Percentiles rank a stretch among this genome's conserved stretches.
These are phyloP conservation scores for Galaxias olidus DNA, from an alignment of 2,797 vertebrate genomes.

Conservation along the genomic window DNA sequence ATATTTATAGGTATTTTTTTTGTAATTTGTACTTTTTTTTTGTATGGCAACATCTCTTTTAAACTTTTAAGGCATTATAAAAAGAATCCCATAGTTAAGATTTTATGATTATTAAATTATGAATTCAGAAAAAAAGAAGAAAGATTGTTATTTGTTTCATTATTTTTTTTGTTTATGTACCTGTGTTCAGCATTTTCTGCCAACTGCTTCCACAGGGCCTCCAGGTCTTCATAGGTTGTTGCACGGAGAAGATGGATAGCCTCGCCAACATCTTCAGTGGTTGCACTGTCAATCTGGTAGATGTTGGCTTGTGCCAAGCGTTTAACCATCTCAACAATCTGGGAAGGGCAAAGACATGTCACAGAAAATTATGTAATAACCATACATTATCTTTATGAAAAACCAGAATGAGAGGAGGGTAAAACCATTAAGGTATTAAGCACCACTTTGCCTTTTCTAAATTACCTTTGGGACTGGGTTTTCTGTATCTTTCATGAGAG, in stretches of 20 bases:
- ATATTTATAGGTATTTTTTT: no score
- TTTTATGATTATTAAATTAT: background rate
- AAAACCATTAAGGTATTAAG: background rate
- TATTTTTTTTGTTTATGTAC: conserved; percentile 61
- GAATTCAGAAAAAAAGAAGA: background rate
- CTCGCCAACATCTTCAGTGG: conserved; percentile 71
- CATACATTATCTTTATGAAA: background rate
- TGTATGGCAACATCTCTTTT: no score
- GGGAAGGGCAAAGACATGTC: conserved; percentile 15
- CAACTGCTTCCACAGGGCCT: conserved; percentile 76
- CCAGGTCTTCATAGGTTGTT: conserved; percentile 64
- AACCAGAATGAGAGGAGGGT: background rate
- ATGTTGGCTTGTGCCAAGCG: conserved; percentile 73
- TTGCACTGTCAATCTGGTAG: conserved; percentile 68
- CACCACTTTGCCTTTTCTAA: background rate
- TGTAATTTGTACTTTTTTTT: no score
- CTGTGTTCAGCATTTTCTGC: conserved; percentile 70
- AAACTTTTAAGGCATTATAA: background rate
- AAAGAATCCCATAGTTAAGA: background rate
- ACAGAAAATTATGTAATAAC: background rate
- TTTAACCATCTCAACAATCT: conserved; percentile 79
- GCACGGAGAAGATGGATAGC: conserved; percentile 77
- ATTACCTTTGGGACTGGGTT: conserved; percentile 75
- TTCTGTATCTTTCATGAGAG: conserved; percentile 72
- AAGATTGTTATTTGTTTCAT: no score